These are phyloP conservation scores for Epizoanthus rinbou DNA, from an alignment of 92 coral and sea anemone genomes.

Conservation along the genomic window DNA sequence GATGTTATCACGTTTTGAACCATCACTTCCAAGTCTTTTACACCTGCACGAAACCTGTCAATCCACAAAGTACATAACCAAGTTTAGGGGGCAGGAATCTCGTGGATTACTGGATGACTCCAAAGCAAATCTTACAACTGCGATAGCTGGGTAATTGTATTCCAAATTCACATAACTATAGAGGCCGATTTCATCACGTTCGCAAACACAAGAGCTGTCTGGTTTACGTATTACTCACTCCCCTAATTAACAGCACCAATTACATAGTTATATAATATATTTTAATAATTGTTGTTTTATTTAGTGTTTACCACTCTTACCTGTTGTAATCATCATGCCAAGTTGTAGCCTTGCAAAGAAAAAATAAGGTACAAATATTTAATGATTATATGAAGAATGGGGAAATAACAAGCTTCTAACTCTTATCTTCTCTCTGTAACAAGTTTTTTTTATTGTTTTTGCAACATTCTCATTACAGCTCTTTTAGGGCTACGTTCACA, in stretches of 20 bases:
- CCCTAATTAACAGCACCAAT: too few relatives aligned
- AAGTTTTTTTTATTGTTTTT: not conserved
- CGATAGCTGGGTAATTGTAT: too few relatives aligned
- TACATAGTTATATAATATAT: too few relatives aligned
- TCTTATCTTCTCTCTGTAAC: not conserved
- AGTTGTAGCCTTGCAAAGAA: conserved; percentile 83
- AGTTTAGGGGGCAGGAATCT: not conserved
- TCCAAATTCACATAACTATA: not conserved
- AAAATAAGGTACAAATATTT: not conserved
- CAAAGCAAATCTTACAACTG: too few relatives aligned
- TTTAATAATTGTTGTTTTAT: too few relatives aligned
- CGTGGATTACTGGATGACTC: not conserved
- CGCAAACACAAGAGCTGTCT: too few relatives aligned
- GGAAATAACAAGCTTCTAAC: not conserved
- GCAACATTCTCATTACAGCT: not conserved
- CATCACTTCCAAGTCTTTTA: conserved; percentile 97
- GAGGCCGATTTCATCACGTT: too few relatives aligned
- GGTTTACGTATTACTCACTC: too few relatives aligned
- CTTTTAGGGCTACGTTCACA: too few relatives aligned
- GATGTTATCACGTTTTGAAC: conserved; percentile 95
- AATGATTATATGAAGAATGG: too few relatives aligned
- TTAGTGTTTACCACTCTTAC: conserved; percentile 40
- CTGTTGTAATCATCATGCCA: conserved; percentile 99
- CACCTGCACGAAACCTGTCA: conserved; percentile 96
- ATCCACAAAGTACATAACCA: not conserved